phyloP scores from a whole-genome alignment of 2,797 vertebrate species.

The Rhincodon typus region DNA sequence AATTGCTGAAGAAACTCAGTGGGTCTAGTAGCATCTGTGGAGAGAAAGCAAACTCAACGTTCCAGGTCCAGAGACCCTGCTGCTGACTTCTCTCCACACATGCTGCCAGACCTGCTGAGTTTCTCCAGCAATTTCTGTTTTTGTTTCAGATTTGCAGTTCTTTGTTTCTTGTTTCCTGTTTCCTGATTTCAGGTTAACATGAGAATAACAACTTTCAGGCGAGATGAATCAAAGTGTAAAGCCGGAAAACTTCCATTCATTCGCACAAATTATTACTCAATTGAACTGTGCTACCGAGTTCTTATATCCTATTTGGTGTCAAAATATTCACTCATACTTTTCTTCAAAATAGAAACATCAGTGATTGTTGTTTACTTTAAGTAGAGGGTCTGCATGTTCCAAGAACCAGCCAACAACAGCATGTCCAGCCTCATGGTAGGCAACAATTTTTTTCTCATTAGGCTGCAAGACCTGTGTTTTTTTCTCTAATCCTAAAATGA shows the following conservation, averaged over 20 bases:
- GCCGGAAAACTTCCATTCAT: background rate
- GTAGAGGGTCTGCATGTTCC: constrained; percentile 62
- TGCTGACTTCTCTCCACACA: no score
- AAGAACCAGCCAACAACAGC: constrained; percentile 68
- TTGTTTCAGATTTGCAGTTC: no score
- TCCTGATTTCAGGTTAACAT: no score
- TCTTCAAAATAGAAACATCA: background rate
- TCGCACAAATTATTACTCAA: background rate
- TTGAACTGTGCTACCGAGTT: background rate
- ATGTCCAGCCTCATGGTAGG: constrained; percentile 66
- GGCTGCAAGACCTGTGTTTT: constrained; percentile 69
- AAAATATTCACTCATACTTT: background rate
- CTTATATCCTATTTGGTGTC: background rate
- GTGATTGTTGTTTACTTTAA: constrained; percentile 54
- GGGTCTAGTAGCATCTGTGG: no score
- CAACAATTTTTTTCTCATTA: constrained; percentile 61
- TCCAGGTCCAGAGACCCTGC: no score
- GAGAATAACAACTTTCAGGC: background rate
- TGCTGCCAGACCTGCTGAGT: no score
- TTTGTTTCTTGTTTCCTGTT: background rate
- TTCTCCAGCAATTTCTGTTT: no score
- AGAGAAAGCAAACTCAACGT: no score
- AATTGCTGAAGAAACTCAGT: no score
- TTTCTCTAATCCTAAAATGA: constrained; percentile 64
- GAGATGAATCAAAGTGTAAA: background rate